A percentile compares a stretch with the other conserved stretches of the same genome.
phyloP scores from a whole-genome alignment of 1,140 invertebrate genomes.

The Monomorium pharaonis region DNA sequence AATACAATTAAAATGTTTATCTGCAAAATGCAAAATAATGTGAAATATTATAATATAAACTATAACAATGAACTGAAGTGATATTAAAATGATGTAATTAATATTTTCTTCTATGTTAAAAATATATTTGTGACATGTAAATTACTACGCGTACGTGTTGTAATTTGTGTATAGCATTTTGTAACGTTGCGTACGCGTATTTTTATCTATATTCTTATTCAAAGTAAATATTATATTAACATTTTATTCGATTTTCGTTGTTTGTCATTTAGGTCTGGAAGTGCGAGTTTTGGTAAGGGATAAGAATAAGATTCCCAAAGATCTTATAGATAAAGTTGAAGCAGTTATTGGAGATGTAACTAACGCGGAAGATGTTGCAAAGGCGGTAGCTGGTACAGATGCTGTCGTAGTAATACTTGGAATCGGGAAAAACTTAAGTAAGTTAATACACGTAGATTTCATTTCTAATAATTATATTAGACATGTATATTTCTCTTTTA shows the following conservation, averaged over 20 bases:
- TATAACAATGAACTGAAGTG: too few species aligned
- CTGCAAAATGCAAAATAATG: too few species aligned
- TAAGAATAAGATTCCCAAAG: conserved; percentile 88
- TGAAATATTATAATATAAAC: too few species aligned
- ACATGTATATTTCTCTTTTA: background rate
- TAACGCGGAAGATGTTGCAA: conserved; percentile 89
- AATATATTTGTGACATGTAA: too few species aligned
- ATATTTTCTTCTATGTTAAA: too few species aligned
- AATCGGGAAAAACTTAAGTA: conserved; percentile 90
- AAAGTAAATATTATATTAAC: background rate
- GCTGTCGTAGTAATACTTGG: conserved; percentile 92
- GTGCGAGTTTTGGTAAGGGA: conserved; percentile 91
- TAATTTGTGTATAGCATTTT: too few species aligned
- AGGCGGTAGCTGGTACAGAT: conserved; percentile 89
- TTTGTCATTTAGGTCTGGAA: conserved; percentile 85
- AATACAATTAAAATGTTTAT: too few species aligned
- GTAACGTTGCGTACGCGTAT: too few species aligned
- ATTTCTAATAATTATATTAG: conserved; percentile 4
- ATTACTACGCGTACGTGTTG: too few species aligned
- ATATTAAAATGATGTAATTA: too few species aligned
- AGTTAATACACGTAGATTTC: conserved; percentile 54
- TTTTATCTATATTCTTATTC: background rate
- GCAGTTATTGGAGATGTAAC: conserved; percentile 90
- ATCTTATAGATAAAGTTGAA: conserved; percentile 89
- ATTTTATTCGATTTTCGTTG: background rate